These are phyloP conservation scores for Sandelia bainsii DNA, from an alignment of 2,797 vertebrate species.

Conservation along the genomic window DNA sequence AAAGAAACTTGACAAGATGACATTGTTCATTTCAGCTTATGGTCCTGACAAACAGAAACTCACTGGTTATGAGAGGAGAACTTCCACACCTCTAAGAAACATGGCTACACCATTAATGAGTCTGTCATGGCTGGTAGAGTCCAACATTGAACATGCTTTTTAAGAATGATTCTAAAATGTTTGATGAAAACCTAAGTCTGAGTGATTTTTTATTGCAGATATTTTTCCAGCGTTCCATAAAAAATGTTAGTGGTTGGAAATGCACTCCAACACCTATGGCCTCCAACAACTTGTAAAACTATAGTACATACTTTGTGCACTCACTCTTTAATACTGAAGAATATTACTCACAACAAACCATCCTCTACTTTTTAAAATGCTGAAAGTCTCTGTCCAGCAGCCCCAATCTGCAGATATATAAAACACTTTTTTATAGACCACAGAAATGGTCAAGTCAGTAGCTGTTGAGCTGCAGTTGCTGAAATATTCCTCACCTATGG, in stretches of 20 bases:
- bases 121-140: background rate
- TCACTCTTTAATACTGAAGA: background rate
- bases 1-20: background rate
- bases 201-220: too few relatives aligned
- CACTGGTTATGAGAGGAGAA: slow-evolving; percentile 2
- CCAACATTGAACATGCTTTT: too few relatives aligned
- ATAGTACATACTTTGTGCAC: background rate
- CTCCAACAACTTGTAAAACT: too few relatives aligned
- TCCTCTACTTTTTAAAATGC: background rate
- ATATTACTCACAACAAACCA: background rate
- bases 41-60: background rate
- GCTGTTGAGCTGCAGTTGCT: background rate
- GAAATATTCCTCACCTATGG: slow-evolving; percentile 8
- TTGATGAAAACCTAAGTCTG: too few relatives aligned
- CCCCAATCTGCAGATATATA: background rate
- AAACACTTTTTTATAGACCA: slow-evolving; percentile 4
- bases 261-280: too few relatives aligned
- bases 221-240: too few relatives aligned
- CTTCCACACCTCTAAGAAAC: background rate
- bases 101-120: background rate
- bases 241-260: too few relatives aligned
- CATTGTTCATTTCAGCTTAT: background rate
- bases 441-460: slow-evolving; percentile 1
- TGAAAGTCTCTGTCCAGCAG: background rate
- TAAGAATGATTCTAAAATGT: too few relatives aligned